Conservation (phyloP, 2,888 invertebrate species). For the Acleris sparsana region DNA sequence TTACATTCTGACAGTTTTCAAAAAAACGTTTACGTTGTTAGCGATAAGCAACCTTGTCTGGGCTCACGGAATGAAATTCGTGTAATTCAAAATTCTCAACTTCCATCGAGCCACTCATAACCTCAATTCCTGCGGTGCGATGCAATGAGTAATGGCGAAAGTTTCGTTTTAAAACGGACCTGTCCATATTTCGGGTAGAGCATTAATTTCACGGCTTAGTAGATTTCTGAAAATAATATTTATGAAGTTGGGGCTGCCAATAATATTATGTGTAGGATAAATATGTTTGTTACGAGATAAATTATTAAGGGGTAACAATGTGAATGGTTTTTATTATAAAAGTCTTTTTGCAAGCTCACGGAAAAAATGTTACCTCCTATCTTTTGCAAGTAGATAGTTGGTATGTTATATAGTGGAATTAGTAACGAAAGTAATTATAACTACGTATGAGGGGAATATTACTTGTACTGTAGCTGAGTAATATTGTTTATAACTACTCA, state of each 20-base stretch:
- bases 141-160: slow-evolving; percentile 32
- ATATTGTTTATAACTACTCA: too few relatives aligned
- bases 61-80: slow-evolving; percentile 1
- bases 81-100: neutral
- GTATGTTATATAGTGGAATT: too few relatives aligned
- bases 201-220: slow-evolving; percentile 34
- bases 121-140: slow-evolving; percentile 22
- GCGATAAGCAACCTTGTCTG: too few relatives aligned
- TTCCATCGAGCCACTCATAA: slow-evolving; percentile 28
- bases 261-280: slow-evolving; percentile 16
- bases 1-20: too few relatives aligned
- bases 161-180: slow-evolving; percentile 29
- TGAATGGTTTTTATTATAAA: neutral
- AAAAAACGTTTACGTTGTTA: too few relatives aligned
- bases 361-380: too few relatives aligned
- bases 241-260: slow-evolving; percentile 12
- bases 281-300: slow-evolving; percentile 7
- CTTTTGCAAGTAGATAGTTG: too few relatives aligned
- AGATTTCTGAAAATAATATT: slow-evolving; percentile 21
- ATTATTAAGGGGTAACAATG: slow-evolving; percentile 8
- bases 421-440: too few relatives aligned
- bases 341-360: too few relatives aligned
- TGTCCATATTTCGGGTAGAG: slow-evolving; percentile 33
- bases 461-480: too few relatives aligned
- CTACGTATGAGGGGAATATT: too few relatives aligned